Percentiles rank a stretch among this genome's conserved stretches.
phyloP scores from a whole-genome alignment of 2,888 invertebrate genomes.

The Hybos culiciformis region DNA sequence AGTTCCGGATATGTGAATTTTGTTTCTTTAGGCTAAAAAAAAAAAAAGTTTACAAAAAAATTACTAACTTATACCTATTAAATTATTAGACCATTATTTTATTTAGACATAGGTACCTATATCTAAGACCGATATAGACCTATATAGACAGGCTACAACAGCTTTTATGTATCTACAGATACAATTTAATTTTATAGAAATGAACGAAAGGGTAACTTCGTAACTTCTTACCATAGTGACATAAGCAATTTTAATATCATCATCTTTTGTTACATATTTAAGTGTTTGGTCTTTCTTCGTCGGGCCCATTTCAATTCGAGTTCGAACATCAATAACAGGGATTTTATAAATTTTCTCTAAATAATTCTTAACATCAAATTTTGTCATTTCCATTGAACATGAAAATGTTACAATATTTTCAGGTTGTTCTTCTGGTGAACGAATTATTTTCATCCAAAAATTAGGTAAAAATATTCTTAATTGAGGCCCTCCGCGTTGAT shows the following conservation, averaged over 20 bases:
- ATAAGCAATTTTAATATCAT: conserved; percentile 69
- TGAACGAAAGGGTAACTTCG: background rate
- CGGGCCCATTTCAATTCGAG: conserved; percentile 56
- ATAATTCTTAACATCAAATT: conserved; percentile 78
- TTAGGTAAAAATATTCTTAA: conserved; percentile 84
- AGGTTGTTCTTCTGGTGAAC: conserved; percentile 51
- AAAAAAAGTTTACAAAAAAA: conserved; percentile 2
- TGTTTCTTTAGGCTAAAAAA: conserved; percentile 52
- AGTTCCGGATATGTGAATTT: conserved; percentile 67
- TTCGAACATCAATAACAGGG: conserved; percentile 62
- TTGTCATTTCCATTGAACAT: conserved; percentile 90
- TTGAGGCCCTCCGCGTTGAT: conserved; percentile 88
- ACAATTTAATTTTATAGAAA: background rate
- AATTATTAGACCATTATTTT: background rate
- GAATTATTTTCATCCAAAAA: conserved; percentile 91
- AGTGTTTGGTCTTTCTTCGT: conserved; percentile 44
- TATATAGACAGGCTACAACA: too few relatives aligned
- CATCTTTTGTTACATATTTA: conserved; percentile 63
- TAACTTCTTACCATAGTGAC: conserved; percentile 54
- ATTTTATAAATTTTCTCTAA: conserved; percentile 90
- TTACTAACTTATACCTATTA: background rate
- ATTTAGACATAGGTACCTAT: too few relatives aligned
- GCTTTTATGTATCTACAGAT: background rate
- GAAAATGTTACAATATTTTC: conserved; percentile 75
- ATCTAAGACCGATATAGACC: too few relatives aligned